Evolutionary conservation across 2,113 vertebrate species (phyloP), one percentile per base, ranked within the genome.

Genomic region (Psettodes erumei): DNA sequence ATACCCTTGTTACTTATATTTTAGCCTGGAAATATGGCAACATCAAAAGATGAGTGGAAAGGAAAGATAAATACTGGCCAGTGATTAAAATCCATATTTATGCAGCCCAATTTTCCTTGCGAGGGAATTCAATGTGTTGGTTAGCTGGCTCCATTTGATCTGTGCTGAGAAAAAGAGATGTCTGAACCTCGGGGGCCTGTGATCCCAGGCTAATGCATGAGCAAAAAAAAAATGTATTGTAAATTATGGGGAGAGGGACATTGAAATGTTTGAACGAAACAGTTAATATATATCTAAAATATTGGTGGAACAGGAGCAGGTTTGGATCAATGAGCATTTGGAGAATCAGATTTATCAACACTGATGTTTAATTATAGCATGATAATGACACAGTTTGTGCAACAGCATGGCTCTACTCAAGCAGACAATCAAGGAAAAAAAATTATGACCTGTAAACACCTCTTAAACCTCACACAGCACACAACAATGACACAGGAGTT

Each of bases 41-140:
- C 87, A 91, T 94, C 92, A 93, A 92, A 93, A 88, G 85, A 75
- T 56, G 88, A 79, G 84, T 82, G 80, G 81, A 84, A 76, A 90
- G 83, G 86, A 92, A 92, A 91, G 89, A 93, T 91, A 91, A 91
- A 93, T 88, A 90, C 75, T 90, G 90, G 81, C 86, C 88, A 82
- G 82, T 84, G 86, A 93, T 93, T 92, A 92, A 92, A 92, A 93
- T 93, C 91, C 89, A 90, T 92, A 93, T 94, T 93, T 91, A 94
- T 94, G 90, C 89, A 83, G 86, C 71, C 86, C 84, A 91, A 86
- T 93, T 94, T 93, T 87, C 82, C 63, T 90, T 93, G 86, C 79
- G 67, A 91, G 83, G 77, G 69, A 88, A 86, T 90, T 84, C 84
- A 84, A 72, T 86, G 82, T 83, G 86, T 89, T 90, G 82, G 78